Evolutionary conservation across 2,113 vertebrate genomes (phyloP).

Genomic region (Murina feae): DNA sequence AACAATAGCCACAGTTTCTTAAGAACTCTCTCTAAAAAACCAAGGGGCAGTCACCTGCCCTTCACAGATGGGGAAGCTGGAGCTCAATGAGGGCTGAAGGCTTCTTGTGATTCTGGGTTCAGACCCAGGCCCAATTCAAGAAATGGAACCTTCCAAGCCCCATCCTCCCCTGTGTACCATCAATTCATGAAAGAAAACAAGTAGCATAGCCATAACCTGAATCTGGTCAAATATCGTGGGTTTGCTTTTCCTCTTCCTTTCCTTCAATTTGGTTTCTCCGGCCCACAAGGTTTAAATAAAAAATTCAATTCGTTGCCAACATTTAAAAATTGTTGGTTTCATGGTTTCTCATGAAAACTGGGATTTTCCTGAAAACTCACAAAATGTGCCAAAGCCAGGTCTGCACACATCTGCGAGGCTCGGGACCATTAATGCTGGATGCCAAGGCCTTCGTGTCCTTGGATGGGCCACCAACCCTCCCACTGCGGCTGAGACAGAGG

Average conservation of each 20-base stretch:
- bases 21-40: background rate
- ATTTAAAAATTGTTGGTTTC: conserved; percentile 6
- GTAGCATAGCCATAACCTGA: background rate
- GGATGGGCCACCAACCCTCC: too few relatives aligned
- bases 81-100: background rate
- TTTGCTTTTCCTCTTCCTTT: background rate
- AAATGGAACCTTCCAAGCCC: background rate
- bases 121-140: background rate
- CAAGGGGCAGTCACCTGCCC: background rate
- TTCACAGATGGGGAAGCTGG: background rate
- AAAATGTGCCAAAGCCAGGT: background rate
- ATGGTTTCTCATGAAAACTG: background rate
- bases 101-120: background rate
- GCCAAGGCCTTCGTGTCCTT: background rate
- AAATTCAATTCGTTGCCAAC: background rate
- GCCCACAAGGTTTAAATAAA: background rate
- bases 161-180: background rate
- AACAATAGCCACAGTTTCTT: background rate
- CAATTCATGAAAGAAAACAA: background rate
- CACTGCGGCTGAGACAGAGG: background rate
- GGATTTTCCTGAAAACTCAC: conserved; percentile 9
- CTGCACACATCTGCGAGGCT: background rate
- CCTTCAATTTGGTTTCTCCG: background rate
- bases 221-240: background rate
- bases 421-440: background rate